Percentiles rank a stretch among this genome's conserved stretches.
phyloP scores from a whole-genome alignment of 2,888 invertebrate genomes.

The Cremastinae sp. region DNA sequence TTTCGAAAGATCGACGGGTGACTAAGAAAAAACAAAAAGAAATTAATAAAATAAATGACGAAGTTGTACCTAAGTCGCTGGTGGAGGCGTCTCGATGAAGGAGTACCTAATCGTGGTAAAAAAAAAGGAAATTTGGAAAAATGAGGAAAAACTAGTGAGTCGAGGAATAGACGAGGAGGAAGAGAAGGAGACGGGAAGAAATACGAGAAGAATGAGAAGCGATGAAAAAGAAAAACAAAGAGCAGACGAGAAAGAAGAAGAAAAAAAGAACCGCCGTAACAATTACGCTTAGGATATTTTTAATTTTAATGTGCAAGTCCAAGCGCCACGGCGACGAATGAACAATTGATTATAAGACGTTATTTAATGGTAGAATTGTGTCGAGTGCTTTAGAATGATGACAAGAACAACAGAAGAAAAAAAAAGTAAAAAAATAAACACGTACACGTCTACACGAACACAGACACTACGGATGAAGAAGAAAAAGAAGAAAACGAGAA shows the following conservation, averaged over 20 bases:
- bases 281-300: constrained; percentile 65
- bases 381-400: constrained; percentile 63
- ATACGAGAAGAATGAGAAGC: not conserved
- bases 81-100: constrained; percentile 44
- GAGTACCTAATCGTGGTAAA: constrained; percentile 47
- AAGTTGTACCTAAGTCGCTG: constrained; percentile 41
- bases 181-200: not conserved
- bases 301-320: constrained; percentile 64
- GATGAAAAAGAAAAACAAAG: constrained; percentile 1
- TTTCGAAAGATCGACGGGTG: constrained; percentile 30
- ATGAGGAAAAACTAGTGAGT: constrained; percentile 30
- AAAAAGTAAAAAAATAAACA: constrained; percentile 36
- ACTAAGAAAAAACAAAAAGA: constrained; percentile 37
- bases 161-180: constrained; percentile 6
- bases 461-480: constrained; percentile 20
- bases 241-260: not conserved
- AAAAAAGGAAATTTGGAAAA: constrained; percentile 20
- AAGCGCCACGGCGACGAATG: constrained; percentile 62
- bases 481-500: constrained; percentile 30
- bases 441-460: constrained; percentile 24
- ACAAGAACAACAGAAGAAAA: constrained; percentile 29
- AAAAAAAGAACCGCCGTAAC: constrained; percentile 59
- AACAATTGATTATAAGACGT: constrained; percentile 62
- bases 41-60: constrained; percentile 11
- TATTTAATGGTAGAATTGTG: constrained; percentile 64